These are phyloP conservation scores for Pyrgilauda ruficollis DNA, from an alignment of 2,113 vertebrate genomes.

Conservation along the genomic window DNA sequence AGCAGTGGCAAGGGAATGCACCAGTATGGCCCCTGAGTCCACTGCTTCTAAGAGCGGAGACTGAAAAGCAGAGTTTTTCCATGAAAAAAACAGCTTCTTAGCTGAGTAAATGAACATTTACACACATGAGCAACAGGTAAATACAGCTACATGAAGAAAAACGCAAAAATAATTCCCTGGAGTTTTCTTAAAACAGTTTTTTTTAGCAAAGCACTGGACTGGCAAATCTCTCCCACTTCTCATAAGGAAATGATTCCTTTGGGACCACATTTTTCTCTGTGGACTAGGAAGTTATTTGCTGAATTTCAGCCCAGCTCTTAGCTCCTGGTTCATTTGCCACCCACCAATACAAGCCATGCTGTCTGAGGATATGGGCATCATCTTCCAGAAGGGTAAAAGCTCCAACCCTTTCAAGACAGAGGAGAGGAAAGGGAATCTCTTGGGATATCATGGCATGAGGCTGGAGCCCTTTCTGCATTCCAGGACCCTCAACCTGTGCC, in stretches of 20 bases:
- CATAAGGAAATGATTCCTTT: accelerated
- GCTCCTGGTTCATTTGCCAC: background rate
- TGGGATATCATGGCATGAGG: background rate
- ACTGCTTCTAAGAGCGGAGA: background rate
- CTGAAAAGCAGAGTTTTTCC: background rate
- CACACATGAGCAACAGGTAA: background rate
- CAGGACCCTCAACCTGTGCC: background rate
- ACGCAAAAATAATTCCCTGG: background rate
- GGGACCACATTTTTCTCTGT: background rate
- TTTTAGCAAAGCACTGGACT: background rate
- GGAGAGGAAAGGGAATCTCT: background rate
- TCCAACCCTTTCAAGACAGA: background rate
- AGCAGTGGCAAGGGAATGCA: background rate
- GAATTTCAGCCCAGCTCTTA: background rate
- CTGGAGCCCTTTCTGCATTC: background rate
- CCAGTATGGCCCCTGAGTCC: background rate
- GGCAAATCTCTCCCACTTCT: background rate
- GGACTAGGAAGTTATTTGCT: background rate
- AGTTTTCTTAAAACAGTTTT: background rate
- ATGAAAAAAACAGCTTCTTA: background rate
- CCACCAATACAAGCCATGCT: background rate
- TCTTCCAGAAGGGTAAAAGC: background rate
- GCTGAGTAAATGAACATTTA: background rate
- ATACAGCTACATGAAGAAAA: background rate
- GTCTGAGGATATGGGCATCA: background rate